Evolutionary conservation across 2,113 vertebrate genomes (phyloP).

Genomic region (Thamnaconus septentrionalis): DNA sequence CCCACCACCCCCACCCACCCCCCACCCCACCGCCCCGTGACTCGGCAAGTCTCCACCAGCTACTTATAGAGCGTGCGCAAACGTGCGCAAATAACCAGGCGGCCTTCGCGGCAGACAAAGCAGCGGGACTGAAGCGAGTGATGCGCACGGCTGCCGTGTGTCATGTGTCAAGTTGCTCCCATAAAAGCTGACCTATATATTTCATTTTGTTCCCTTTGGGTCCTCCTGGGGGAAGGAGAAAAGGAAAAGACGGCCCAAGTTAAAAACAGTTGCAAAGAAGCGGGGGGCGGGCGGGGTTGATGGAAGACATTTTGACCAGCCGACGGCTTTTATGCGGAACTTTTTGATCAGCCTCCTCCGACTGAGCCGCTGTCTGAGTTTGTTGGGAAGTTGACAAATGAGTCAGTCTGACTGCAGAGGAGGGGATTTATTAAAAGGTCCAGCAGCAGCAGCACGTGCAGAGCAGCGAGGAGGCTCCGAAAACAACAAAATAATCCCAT

Average conservation of each 20-base stretch:
- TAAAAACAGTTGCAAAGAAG: conserved; percentile 18
- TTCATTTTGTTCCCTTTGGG: conserved; percentile 26
- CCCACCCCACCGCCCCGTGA: conserved; percentile 15
- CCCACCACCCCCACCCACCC: background rate
- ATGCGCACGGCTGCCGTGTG: conserved; percentile 52
- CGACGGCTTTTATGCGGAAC: conserved; percentile 15
- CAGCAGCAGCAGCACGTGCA: conserved; percentile 6
- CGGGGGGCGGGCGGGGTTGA: conserved; percentile 20
- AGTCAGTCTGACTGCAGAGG: conserved; percentile 30
- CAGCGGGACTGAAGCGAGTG: conserved; percentile 44
- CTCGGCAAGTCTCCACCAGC: conserved; percentile 57
- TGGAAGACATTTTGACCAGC: conserved; percentile 39
- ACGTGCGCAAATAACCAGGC: conserved; percentile 52
- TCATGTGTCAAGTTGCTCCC: conserved; percentile 69
- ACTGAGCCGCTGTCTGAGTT: conserved; percentile 31
- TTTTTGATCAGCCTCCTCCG: conserved; percentile 25
- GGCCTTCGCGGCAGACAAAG: conserved; percentile 38
- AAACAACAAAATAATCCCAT: conserved; percentile 50
- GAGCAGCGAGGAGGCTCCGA: background rate
- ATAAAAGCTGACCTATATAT: conserved; percentile 71
- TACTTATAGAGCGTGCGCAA: conserved; percentile 64
- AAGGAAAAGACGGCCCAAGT: conserved; percentile 21
- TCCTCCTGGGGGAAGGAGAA: conserved; percentile 32
- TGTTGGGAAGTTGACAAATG: conserved; percentile 21
- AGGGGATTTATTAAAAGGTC: conserved; percentile 31